Base-by-base conservation (phyloP, 2,113 vertebrate genomes). In the Eublepharis macularius region DNA sequence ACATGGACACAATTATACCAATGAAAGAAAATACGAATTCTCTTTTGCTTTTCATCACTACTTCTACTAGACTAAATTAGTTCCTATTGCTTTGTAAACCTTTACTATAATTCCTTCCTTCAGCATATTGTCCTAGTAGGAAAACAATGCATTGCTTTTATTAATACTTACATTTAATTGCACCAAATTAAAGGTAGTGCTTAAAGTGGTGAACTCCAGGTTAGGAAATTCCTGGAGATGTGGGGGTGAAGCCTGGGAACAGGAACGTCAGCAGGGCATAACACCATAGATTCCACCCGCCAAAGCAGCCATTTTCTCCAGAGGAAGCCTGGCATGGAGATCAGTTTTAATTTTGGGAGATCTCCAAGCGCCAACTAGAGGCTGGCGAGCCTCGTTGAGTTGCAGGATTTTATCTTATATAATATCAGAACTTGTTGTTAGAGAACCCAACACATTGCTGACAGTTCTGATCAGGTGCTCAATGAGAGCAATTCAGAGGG, bases 401-500 rank as follows among this genome's bases (percentile, higher is more conserved):
- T n/a, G n/a, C n/a, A n/a, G n/a, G n/a, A n/a, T n/a, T n/a, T n/a
- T n/a, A n/a, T n/a, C n/a, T n/a, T n/a, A n/a, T n/a, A n/a, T n/a
- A n/a, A n/a, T n/a, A n/a, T n/a, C n/a, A n/a, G n/a, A n/a, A n/a
- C n/a, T n/a, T n/a, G n/a, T n/a, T n/a, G n/a, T n/a, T n/a, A n/a
- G n/a, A 51, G 49, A 51, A 51, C 49, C 49, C 11, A 51, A 81
- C 47, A 86, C 68, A 51, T 36, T 66, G 41, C 6, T 70, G 60
- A n/a, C 41, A 4, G 76, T 89, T 93, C 12, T 78, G 70, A 47
- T 86, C 66, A 85, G 68, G 4, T 47, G 84, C 90, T 91, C 86
- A 83, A 81, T 32, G 83, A 82, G 76, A 51, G 10, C 49, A 51
- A 51, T 51, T 51, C 10, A 51, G 49, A 51, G 49, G 49, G 10